A percentile compares a stretch with the other conserved stretches of the same genome.
These are phyloP conservation scores for Drosophila sturtevanti DNA, from an alignment of 1,140 invertebrate species.

Conservation along the genomic window DNA sequence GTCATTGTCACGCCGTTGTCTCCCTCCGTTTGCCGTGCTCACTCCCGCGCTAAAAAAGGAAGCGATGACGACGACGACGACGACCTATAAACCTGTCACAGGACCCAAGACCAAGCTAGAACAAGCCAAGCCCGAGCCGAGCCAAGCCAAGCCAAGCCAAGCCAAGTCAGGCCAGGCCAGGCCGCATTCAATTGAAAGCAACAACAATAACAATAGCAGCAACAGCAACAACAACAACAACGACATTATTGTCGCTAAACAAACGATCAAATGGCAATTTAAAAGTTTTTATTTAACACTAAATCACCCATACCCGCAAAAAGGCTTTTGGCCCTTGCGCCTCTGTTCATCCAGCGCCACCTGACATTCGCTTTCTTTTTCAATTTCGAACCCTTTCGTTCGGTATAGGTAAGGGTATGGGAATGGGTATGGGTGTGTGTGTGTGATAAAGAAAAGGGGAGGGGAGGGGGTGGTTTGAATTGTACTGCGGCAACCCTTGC, in stretches of 20 bases:
- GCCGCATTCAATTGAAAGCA: conserved; percentile 53
- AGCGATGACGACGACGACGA: conserved; percentile 30
- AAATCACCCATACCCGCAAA: conserved; percentile 73
- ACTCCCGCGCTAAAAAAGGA: conserved; percentile 37
- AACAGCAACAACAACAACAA: conserved; percentile 48
- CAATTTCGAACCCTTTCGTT: conserved; percentile 75
- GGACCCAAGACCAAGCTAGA: conserved; percentile 17
- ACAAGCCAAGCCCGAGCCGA: conserved; percentile 17
- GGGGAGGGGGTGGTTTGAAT: background rate
- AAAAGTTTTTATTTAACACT: conserved; percentile 82
- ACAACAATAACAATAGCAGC: conserved; percentile 11
- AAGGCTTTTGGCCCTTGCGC: background rate
- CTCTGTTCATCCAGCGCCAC: conserved; percentile 41
- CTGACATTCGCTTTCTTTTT: conserved; percentile 78
- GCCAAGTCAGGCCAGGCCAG: conserved; percentile 1
- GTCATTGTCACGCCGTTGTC: conserved; percentile 73
- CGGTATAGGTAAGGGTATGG: too few species aligned
- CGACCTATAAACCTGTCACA: conserved; percentile 78
- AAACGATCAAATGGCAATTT: conserved; percentile 82
- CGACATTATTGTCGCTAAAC: conserved; percentile 82
- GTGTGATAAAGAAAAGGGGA: background rate
- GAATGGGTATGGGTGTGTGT: background rate
- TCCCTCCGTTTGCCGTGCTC: background rate
- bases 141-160: too few species aligned
- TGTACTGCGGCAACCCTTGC: conserved; percentile 53